Evolutionary conservation across 2,888 invertebrate species (phyloP).

Genomic region (Andrena dorsata): DNA sequence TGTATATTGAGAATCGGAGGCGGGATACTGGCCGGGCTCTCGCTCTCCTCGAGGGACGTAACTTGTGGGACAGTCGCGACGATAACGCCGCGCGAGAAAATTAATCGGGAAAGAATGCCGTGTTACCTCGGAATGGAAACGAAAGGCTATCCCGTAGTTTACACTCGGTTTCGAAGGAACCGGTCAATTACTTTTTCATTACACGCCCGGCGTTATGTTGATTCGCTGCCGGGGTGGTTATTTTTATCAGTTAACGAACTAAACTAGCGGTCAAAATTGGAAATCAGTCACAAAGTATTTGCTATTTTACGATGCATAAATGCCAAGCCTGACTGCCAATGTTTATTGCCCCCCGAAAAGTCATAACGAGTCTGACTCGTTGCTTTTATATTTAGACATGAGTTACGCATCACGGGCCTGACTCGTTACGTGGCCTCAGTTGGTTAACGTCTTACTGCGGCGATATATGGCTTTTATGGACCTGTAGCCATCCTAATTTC

Average conservation of each 20-base stretch:
- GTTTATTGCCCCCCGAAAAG: conserved; percentile 33
- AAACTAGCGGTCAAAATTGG: conserved; percentile 6
- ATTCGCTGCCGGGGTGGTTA: neutral
- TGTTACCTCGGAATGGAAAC: no score
- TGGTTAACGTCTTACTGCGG: conserved; percentile 52
- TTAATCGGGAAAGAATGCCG: no score
- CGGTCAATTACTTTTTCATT: neutral
- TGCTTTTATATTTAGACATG: conserved; percentile 50
- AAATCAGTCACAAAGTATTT: conserved; percentile 6
- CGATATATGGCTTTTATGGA: conserved; percentile 13
- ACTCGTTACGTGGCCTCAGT: conserved; percentile 45
- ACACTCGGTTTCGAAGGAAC: no score
- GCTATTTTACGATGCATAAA: conserved; percentile 22
- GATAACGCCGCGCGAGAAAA: no score
- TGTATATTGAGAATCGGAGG: no score
- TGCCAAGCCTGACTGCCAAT: conserved; percentile 15
- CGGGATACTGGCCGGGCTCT: no score
- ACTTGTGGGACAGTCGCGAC: no score
- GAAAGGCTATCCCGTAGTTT: no score
- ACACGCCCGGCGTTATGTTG: neutral
- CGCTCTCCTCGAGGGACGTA: no score
- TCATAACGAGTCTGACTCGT: conserved; percentile 42
- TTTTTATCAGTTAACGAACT: neutral
- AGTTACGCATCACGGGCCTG: conserved; percentile 30
- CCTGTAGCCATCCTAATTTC: neutral